phyloP scores from a whole-genome alignment of 2,888 invertebrate species.

The Agrochola lota region DNA sequence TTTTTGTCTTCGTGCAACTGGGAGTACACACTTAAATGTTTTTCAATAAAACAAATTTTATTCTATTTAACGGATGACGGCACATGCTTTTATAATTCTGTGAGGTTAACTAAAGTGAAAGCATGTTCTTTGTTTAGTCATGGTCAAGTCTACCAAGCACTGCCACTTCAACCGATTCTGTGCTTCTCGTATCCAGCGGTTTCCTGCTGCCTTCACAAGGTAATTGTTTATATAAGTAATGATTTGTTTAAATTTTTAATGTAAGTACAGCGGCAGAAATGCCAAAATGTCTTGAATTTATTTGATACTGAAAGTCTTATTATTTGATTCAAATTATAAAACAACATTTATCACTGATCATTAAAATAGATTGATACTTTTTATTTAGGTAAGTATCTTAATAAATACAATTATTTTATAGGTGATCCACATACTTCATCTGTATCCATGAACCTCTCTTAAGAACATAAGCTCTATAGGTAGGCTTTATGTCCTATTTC shows the following conservation, averaged over 20 bases:
- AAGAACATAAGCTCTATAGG: neutral
- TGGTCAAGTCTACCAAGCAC: too few relatives aligned
- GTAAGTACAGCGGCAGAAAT: neutral
- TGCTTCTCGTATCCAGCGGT: too few relatives aligned
- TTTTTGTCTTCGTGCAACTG: neutral
- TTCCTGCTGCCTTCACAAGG: too few relatives aligned
- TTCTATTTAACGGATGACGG: neutral
- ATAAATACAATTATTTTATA: neutral
- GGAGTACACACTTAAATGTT: neutral
- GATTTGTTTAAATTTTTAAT: too few relatives aligned
- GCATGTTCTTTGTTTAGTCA: neutral
- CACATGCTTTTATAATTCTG: neutral
- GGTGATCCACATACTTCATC: neutral
- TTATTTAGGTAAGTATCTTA: neutral
- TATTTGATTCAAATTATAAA: neutral
- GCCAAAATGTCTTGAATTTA: neutral
- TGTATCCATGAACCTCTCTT: neutral
- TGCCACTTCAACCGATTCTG: too few relatives aligned
- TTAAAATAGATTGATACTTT: neutral
- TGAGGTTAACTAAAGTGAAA: neutral
- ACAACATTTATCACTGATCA: neutral
- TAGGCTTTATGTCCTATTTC: neutral
- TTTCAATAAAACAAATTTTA: neutral
- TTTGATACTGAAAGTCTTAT: neutral
- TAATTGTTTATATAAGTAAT: too few relatives aligned